Evolutionary conservation across 2,113 vertebrate species (phyloP).

Genomic region (Pimephales promelas): DNA sequence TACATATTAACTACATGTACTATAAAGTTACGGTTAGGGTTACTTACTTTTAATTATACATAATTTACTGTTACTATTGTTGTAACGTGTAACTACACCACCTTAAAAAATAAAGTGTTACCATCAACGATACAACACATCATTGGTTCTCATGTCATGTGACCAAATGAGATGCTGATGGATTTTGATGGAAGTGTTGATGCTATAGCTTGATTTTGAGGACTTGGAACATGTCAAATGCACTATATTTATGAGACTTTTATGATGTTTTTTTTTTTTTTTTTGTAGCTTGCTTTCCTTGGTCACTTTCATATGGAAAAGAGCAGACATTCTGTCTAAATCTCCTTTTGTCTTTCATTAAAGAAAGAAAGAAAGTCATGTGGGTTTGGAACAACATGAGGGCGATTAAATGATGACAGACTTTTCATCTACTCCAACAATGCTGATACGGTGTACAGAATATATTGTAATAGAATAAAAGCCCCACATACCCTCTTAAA

Average conservation of each 20-base stretch:
- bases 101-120: too few species aligned
- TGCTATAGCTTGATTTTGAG: background rate
- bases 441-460: background rate
- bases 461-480: slow-evolving; percentile 2
- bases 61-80: too few species aligned
- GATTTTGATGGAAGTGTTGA: background rate
- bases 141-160: background rate
- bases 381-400: slow-evolving; percentile 1
- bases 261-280: background rate
- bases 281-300: background rate
- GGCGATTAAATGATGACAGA: slow-evolving; percentile 22
- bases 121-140: background rate
- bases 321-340: background rate
- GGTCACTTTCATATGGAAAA: background rate
- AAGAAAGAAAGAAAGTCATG: background rate
- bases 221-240: background rate
- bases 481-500: background rate
- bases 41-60: too few species aligned
- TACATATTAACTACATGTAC: too few species aligned
- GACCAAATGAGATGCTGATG: background rate
- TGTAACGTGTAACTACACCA: too few species aligned
- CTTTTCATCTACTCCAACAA: slow-evolving; percentile 6
- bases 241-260: background rate
- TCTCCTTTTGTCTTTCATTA: background rate
- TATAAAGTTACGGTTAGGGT: too few species aligned